Evolutionary conservation across 2,797 vertebrate species (phyloP), one percentile per base, ranked within the genome.

Genomic region (Darevskia nairensis): DNA sequence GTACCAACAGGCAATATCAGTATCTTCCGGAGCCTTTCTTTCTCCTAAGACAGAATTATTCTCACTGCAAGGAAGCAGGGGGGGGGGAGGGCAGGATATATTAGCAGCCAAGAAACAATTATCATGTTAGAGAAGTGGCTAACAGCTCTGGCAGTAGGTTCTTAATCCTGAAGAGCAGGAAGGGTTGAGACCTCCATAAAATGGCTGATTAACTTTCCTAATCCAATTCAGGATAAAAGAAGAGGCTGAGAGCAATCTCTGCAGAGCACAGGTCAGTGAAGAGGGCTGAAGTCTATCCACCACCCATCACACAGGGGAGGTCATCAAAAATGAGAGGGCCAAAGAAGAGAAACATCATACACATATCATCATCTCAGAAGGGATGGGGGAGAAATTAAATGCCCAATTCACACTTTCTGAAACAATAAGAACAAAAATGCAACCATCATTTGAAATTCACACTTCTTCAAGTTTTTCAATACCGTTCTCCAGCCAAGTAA

Each of bases 61-160:
- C 46, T 21, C 29, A 68, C 5, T 27, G 17, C 32, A 82, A 82
- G 10, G 61, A 86, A 78, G 64, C 15, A 17, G 35, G 64, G 59
- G 35, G 44, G 7, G 11, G 66, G 55, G 15, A n/a, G 23, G 1
- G 25, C 3, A 27, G 61, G 29, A 61, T 32, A 35, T 55, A 7
- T 76, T 82, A 72, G 76, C 82, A 74, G 87, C 35, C 68, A 8
- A 72, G 66, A 35, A 68, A 29, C 82, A 88, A 84, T 84, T 80
- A 64, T 11, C 46, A 13, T 44, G 35, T 46, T 61, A 15, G 5
- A 55, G 50, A 69, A 84, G 76, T 6, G 35, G 29, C 76, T 79
- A 10, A 66, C 76, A 66, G 59, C 15, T 50, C 69, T 17, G 69
- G 23, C 77, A 50, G 55, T 7, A 6, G 8, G n/a, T 66, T 80